phyloP scores from a whole-genome alignment of 2,888 invertebrate genomes.

The Plusia festucae region DNA sequence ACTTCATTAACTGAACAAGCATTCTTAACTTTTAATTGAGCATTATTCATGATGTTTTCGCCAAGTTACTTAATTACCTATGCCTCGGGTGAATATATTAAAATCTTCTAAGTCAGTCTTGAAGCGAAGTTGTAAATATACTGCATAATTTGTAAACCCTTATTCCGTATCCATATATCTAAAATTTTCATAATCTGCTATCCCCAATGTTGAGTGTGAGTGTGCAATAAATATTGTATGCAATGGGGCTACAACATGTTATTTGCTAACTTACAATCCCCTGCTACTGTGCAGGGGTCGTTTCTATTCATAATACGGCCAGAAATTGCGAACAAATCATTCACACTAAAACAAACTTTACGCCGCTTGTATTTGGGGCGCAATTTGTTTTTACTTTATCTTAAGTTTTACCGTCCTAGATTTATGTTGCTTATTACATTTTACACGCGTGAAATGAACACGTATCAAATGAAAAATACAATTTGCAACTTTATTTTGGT shows the following conservation, averaged over 20 bases:
- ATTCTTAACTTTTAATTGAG: conserved; percentile 64
- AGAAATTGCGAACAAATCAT: conserved; percentile 70
- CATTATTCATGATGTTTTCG: conserved; percentile 67
- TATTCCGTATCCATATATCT: conserved; percentile 62
- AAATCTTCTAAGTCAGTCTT: conserved; percentile 56
- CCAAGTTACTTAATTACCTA: conserved; percentile 61
- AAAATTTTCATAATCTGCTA: conserved; percentile 79
- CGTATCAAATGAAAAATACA: conserved; percentile 73
- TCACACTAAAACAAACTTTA: conserved; percentile 66
- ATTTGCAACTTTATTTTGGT: conserved; percentile 79
- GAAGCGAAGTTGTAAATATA: conserved; percentile 39
- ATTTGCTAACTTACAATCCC: conserved; percentile 82
- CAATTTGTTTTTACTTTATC: conserved; percentile 45
- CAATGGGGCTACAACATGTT: conserved; percentile 80
- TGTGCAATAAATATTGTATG: conserved; percentile 85
- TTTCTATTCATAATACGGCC: conserved; percentile 82
- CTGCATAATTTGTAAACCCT: conserved; percentile 66
- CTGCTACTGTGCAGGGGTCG: conserved; percentile 73
- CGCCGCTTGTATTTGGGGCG: conserved; percentile 40
- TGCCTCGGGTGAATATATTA: conserved; percentile 58
- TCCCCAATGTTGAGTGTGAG: conserved; percentile 70
- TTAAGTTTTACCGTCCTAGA: conserved; percentile 71
- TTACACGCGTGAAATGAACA: conserved; percentile 85
- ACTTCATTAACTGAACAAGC: conserved; percentile 62
- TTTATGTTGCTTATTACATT: conserved; percentile 87